These are phyloP conservation scores for Lasioglossum albipes DNA, from an alignment of 1,140 invertebrate genomes.

Conservation along the genomic window DNA sequence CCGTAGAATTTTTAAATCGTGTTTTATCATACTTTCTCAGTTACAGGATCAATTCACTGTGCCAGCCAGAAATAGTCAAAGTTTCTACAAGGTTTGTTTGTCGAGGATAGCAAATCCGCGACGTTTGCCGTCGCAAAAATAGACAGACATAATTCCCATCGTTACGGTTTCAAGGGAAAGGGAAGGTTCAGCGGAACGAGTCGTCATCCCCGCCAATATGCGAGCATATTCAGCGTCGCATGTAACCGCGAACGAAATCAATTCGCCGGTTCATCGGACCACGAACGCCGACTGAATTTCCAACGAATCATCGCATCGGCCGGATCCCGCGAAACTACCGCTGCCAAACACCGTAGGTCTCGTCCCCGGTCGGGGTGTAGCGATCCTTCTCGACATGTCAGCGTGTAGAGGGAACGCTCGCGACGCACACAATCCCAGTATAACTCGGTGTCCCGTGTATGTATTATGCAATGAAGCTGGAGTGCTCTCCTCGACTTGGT, in stretches of 20 bases:
- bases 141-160: no score
- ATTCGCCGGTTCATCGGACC: constrained; percentile 5
- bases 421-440: constrained; percentile 7
- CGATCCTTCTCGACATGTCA: constrained; percentile 23
- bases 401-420: constrained; percentile 18
- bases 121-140: no score
- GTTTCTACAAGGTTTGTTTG: no score
- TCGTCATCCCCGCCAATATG: neutral
- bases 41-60: no score
- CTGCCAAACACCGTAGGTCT: constrained; percentile 8
- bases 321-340: neutral
- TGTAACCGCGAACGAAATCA: constrained; percentile 1
- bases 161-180: no score
- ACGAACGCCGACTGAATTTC: constrained; percentile 5
- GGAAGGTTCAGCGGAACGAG: neutral
- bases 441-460: constrained; percentile 41
- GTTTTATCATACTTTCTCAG: no score
- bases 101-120: no score
- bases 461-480: constrained; percentile 63
- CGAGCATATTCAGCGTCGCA: neutral
- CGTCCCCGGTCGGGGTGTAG: neutral
- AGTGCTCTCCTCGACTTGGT: constrained; percentile 52
- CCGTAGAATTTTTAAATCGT: no score
- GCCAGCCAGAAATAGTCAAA: no score
- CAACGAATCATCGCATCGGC: neutral